Percentiles rank a stretch among this genome's conserved stretches.
Conservation (phyloP, 2,113 vertebrate species). For the Hydrolagus affinis region DNA sequence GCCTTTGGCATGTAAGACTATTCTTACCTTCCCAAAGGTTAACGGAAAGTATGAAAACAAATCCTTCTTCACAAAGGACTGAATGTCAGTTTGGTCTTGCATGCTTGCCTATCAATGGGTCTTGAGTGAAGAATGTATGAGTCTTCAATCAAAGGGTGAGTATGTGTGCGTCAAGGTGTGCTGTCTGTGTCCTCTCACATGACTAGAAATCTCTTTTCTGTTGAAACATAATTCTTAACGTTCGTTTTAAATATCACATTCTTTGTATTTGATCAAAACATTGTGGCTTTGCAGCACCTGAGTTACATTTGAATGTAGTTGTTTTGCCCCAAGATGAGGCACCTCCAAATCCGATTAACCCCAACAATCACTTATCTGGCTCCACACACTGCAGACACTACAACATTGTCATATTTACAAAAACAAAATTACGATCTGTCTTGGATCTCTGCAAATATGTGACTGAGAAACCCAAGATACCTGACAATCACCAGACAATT, state of each 20-base stretch:
- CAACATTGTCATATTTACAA: not conserved
- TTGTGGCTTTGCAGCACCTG: not conserved
- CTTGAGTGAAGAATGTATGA: constrained; percentile 23
- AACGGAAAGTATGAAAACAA: constrained; percentile 31
- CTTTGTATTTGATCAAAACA: not conserved
- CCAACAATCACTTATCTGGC: not conserved
- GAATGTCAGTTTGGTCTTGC: constrained; percentile 28
- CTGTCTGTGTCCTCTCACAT: not conserved
- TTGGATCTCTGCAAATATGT: constrained; percentile 11
- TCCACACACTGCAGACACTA: constrained; percentile 1
- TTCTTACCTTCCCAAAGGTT: constrained; percentile 24
- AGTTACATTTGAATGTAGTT: not conserved
- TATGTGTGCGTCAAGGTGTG: constrained; percentile 10
- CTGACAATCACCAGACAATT: not conserved
- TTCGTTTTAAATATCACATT: not conserved
- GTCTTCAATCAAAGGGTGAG: constrained; percentile 25
- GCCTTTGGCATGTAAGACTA: constrained; percentile 29
- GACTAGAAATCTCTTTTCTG: not conserved
- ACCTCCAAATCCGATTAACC: not conserved
- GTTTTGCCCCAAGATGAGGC: not conserved
- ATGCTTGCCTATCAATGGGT: constrained; percentile 31
- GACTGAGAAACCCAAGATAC: not conserved
- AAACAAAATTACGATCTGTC: constrained; percentile 7
- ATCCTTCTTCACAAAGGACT: constrained; percentile 9
- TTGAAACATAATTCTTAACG: not conserved